Percentiles rank a stretch among this genome's conserved stretches.
phyloP scores from a whole-genome alignment of 1,140 invertebrate species.

The Pachyrhynchus sulphureomaculatus region DNA sequence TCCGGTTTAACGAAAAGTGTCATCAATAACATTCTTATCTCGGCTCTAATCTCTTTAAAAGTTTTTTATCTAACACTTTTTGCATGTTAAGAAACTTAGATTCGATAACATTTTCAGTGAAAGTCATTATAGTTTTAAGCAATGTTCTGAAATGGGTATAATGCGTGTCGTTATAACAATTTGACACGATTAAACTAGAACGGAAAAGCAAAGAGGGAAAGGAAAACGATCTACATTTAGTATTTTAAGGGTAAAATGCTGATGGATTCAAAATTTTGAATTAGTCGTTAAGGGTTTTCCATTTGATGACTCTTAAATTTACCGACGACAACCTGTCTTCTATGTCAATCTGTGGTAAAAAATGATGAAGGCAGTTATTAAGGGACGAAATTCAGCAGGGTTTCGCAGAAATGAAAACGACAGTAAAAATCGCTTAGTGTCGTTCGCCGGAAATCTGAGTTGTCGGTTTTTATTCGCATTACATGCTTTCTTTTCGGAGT shows the following conservation, averaged over 20 bases:
- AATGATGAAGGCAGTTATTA: background rate
- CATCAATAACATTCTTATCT: slow-evolving; percentile 1
- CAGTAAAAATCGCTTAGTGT: slow-evolving; percentile 11
- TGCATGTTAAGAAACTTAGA: background rate
- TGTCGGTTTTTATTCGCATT: slow-evolving; percentile 4
- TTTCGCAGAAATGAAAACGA: slow-evolving; percentile 1
- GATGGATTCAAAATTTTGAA: background rate
- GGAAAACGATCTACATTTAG: background rate
- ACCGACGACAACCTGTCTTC: background rate
- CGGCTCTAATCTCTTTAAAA: background rate
- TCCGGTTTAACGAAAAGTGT: background rate
- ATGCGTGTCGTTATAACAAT: too few species aligned
- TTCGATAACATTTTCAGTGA: too few species aligned
- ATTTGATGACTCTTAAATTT: background rate
- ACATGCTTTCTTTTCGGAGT: background rate
- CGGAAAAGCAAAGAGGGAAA: background rate
- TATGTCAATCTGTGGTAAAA: background rate
- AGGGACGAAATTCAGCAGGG: background rate
- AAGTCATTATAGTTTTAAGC: too few species aligned
- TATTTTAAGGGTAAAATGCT: background rate
- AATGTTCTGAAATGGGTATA: background rate
- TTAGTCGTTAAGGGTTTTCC: background rate
- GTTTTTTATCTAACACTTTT: background rate
- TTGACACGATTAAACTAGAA: too few species aligned
- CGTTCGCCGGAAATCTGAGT: background rate